A percentile compares a stretch with the other conserved stretches of the same genome.
Evolutionary conservation across 2,797 vertebrate species (phyloP).

Genomic region (Podarcis siculus): DNA sequence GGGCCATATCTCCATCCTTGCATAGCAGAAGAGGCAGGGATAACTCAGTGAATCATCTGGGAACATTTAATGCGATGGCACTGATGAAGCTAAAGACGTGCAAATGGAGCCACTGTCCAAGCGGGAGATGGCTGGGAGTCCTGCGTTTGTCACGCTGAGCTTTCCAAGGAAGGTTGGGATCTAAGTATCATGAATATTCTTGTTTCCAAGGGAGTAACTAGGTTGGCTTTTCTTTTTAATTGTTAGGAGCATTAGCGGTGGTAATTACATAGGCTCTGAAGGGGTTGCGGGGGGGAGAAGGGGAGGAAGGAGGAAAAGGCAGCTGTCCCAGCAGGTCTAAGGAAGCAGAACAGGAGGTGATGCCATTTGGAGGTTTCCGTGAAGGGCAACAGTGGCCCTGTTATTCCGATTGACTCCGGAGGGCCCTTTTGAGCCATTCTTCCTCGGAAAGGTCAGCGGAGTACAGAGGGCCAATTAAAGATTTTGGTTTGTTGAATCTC

Average conservation of each 20-base stretch:
- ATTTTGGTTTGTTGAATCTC: slow-evolving; percentile 1
- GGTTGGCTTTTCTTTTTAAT: neutral
- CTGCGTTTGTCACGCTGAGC: neutral
- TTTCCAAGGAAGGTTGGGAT: neutral
- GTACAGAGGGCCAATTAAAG: slow-evolving; percentile 4
- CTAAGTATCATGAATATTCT: neutral
- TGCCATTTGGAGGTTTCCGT: neutral
- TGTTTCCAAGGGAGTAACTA: neutral
- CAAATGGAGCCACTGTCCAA: neutral
- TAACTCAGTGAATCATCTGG: neutral
- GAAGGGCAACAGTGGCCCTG: neutral
- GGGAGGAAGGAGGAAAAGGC: neutral
- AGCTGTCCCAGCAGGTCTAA: neutral
- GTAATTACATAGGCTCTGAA: neutral
- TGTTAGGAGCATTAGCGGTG: neutral
- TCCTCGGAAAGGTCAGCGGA: neutral
- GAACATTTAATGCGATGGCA: neutral
- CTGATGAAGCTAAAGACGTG: neutral
- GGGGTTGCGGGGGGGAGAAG: too few species aligned
- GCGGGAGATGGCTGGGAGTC: neutral
- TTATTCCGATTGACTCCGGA: neutral
- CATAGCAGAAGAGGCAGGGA: neutral
- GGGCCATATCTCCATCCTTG: neutral
- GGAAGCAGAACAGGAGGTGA: neutral
- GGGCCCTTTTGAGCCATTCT: neutral